Evolutionary conservation across 2,113 vertebrate genomes (phyloP).

Genomic region (Philantomba maxwellii): DNA sequence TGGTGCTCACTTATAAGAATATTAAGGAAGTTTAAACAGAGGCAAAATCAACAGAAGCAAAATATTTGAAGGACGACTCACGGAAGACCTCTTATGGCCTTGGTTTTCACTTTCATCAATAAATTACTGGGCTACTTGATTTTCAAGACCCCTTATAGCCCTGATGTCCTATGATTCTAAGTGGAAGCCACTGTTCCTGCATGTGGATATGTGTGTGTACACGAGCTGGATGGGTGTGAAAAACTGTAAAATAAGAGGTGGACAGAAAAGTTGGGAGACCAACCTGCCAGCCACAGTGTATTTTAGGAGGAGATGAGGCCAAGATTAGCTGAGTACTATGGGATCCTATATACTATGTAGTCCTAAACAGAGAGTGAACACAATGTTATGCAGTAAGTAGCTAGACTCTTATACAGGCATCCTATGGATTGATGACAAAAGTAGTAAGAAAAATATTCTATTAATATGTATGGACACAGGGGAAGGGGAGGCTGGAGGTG

Average conservation of each 20-base stretch:
- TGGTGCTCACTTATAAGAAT: background rate
- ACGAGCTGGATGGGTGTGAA: background rate
- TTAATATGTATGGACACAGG: background rate
- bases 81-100: background rate
- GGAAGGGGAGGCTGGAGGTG: background rate
- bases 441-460: background rate
- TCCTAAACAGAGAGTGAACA: background rate
- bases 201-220: background rate
- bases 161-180: background rate
- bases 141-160: background rate
- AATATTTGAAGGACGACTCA: background rate
- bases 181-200: background rate
- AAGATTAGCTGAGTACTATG: background rate
- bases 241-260: conserved; percentile 9
- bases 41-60: conserved; percentile 11
- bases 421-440: background rate
- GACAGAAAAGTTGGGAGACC: background rate
- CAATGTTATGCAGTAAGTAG: background rate
- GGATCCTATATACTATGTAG: background rate
- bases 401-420: background rate
- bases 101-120: background rate
- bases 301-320: background rate
- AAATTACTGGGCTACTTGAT: background rate
- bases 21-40: background rate
- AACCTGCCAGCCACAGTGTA: background rate